These are phyloP conservation scores for Poeciliopsis occidentalis DNA, from an alignment of 2,113 vertebrate species.

Conservation along the genomic window DNA sequence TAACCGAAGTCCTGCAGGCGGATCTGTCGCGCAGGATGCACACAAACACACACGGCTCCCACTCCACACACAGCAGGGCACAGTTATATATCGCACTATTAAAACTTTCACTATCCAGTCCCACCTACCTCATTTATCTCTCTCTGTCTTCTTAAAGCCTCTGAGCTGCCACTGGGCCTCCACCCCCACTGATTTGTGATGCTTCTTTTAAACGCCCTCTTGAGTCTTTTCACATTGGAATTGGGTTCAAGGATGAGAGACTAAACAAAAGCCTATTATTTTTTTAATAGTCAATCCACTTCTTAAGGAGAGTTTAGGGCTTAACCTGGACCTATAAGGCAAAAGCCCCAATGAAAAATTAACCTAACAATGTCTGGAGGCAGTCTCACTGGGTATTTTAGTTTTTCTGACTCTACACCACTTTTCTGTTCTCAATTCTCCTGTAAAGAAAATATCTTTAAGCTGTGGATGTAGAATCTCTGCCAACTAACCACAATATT, in stretches of 20 bases:
- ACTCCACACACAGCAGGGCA: constrained; percentile 16
- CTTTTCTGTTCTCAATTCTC: constrained; percentile 10
- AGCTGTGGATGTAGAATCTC: too few relatives aligned
- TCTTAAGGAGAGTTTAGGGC: constrained; percentile 9
- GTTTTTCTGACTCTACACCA: not conserved
- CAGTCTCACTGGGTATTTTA: not conserved
- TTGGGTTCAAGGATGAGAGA: constrained; percentile 1
- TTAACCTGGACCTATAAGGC: constrained; percentile 2
- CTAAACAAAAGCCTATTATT: not conserved
- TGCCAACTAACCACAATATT: too few relatives aligned
- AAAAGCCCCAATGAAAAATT: constrained; percentile 7
- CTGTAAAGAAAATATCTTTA: not conserved
- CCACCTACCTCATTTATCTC: constrained; percentile 50
- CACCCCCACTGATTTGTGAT: constrained; percentile 32
- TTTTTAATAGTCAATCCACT: not conserved
- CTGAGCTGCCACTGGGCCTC: not conserved
- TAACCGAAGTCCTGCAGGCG: constrained; percentile 35
- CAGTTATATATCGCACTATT: constrained; percentile 45
- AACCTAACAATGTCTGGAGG: constrained; percentile 2
- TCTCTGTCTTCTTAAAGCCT: constrained; percentile 26
- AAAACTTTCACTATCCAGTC: constrained; percentile 41
- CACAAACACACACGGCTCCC: constrained; percentile 5
- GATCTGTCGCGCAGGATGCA: constrained; percentile 17
- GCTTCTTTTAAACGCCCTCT: constrained; percentile 35
- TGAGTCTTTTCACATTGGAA: constrained; percentile 36